A percentile compares a stretch with the other conserved stretches of the same genome.
Conservation (phyloP, 2,797 vertebrate genomes). For the Myoxocephalus aenaeus region DNA sequence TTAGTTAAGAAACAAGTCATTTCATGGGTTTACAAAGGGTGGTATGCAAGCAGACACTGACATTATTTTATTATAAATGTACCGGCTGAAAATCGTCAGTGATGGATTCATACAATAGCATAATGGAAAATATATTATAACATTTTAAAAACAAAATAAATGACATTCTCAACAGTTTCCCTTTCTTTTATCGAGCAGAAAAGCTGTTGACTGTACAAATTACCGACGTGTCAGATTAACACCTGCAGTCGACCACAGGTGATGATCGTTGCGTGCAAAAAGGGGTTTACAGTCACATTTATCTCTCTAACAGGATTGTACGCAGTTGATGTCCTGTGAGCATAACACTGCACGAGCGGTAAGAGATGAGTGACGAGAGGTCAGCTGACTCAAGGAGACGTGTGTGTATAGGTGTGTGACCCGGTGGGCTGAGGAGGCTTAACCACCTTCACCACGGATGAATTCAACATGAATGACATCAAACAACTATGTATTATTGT, state of each 20-base stretch:
- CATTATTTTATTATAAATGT: too few relatives aligned
- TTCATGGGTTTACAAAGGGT: too few relatives aligned
- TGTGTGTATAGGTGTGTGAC: neutral
- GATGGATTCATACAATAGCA: too few relatives aligned
- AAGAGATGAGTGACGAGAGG: neutral
- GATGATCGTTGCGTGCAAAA: neutral
- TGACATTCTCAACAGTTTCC: too few relatives aligned
- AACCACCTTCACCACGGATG: neutral
- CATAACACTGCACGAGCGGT: neutral
- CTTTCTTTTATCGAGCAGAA: too few relatives aligned
- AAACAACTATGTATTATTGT: neutral
- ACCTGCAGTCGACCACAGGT: neutral
- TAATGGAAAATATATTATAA: too few relatives aligned
- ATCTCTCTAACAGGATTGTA: constrained; percentile 41
- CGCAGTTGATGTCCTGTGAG: neutral
- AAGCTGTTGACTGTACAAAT: too few relatives aligned
- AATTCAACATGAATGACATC: neutral
- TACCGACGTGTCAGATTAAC: too few relatives aligned
- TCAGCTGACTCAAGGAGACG: neutral
- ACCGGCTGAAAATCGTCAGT: too few relatives aligned
- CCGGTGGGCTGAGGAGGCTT: neutral
- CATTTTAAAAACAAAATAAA: too few relatives aligned
- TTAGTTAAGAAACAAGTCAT: too few relatives aligned
- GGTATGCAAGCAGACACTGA: too few relatives aligned
- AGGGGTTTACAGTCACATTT: neutral